Evolutionary conservation across 2,113 vertebrate genomes (phyloP), one percentile per base, ranked within the genome.

Genomic region (Oryzias curvinotus): DNA sequence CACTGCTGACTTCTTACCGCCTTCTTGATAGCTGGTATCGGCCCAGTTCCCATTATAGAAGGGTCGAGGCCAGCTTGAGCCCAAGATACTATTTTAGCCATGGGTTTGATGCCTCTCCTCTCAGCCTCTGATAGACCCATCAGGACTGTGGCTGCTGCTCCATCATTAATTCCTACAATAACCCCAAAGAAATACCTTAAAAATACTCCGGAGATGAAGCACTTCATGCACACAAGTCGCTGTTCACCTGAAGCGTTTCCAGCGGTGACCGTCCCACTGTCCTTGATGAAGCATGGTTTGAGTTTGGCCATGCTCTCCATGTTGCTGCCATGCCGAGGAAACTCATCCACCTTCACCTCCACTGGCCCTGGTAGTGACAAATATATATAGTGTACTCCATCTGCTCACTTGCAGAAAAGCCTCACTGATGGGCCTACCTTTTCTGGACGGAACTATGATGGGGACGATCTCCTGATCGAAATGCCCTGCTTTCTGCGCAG

Each of bases 381-480:
- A 46, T 1, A 10, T 14, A 36, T 30, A 23, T 23, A 23, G 2
- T 23, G 21, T 14, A 14, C 6, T 53, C 14, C 17, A 0, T 2
- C n/a, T 14, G 42, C 4, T 6, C 7, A 12, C 15, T n/a, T 14
- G n/a, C 42, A 50, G 36, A 12, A 48, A 21, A 15, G 16, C 0
- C 13, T 14, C 15, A 5, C 41, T 14, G 13, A 4, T 14, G 17
- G 17, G 21, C 41, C 75, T 56, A 89, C 97, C 97, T 95, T 96
- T 98, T 69, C 94, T 93, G 28, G 96, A 95, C 14, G 94, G 83
- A 26, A 99, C 92, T 49, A 64, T 57, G 66, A 99, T 92, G 0
- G 96, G 91, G 19, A 98, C 94, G 18, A 99, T 97, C 92, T 99
- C 97, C 75, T 93, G 92, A 48, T 93, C 85, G 73, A 99, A 99